phyloP scores from a whole-genome alignment of 2,888 invertebrate genomes.

The Chymomyza caudatula region DNA sequence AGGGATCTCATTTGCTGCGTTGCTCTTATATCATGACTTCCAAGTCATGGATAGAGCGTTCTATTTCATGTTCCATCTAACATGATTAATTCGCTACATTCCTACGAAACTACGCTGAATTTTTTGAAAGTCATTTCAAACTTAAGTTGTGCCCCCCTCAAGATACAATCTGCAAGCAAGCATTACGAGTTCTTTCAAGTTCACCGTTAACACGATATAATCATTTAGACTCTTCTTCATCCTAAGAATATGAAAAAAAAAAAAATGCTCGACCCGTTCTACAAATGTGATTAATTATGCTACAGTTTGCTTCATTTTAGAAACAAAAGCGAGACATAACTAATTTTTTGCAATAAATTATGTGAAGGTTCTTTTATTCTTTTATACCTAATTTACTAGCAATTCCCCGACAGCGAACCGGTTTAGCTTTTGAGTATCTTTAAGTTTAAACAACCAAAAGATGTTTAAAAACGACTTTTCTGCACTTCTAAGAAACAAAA shows the following conservation, averaged over 20 bases:
- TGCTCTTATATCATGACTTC: no score
- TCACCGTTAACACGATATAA: neutral
- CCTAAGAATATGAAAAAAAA: neutral
- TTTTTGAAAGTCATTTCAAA: neutral
- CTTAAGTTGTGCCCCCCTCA: neutral
- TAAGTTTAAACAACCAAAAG: neutral
- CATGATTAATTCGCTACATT: no score
- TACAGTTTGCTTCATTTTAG: neutral
- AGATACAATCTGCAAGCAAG: no score
- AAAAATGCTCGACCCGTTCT: neutral
- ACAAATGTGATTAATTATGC: neutral
- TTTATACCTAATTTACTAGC: neutral
- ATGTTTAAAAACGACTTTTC: neutral
- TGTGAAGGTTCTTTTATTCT: constrained; percentile 27
- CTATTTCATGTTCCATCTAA: no score
- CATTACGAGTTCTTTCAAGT: neutral
- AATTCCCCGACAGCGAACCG: neutral
- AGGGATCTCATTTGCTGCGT: no score
- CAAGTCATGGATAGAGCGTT: no score
- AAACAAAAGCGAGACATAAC: neutral
- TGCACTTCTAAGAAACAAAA: neutral
- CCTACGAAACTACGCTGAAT: no score
- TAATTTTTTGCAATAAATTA: constrained; percentile 29
- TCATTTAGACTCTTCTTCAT: neutral
- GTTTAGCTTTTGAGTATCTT: neutral